These are phyloP conservation scores for Dendrocincla tyrannina DNA, from an alignment of 2,797 vertebrate genomes.

Conservation along the genomic window DNA sequence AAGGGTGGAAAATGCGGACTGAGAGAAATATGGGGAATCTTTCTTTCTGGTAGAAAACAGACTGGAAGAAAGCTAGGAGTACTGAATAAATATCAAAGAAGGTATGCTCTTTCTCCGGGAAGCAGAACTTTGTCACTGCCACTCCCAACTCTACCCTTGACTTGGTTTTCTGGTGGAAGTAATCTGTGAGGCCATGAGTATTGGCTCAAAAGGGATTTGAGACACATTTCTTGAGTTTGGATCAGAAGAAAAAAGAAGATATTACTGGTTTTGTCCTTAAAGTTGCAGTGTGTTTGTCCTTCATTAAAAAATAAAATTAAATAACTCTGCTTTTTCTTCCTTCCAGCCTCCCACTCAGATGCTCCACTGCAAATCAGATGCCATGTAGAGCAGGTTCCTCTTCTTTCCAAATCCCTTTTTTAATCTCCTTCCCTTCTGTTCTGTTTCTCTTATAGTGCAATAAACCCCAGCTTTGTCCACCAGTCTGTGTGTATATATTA, in stretches of 20 bases:
- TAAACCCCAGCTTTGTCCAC: neutral
- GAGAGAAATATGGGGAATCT: neutral
- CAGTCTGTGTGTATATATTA: neutral
- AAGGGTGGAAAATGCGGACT: neutral
- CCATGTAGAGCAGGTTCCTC: neutral
- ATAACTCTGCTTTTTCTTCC: neutral
- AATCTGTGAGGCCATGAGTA: neutral
- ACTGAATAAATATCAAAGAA: neutral
- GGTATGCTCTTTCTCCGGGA: neutral
- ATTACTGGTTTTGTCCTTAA: neutral
- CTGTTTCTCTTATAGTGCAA: neutral
- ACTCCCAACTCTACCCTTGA: neutral
- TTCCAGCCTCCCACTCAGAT: neutral
- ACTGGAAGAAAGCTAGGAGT: neutral
- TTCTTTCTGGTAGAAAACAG: neutral
- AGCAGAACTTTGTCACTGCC: neutral
- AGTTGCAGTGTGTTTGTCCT: neutral
- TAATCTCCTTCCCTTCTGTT: conserved; percentile 39
- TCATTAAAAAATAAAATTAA: neutral
- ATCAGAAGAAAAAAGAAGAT: neutral
- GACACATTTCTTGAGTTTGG: neutral
- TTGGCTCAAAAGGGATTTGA: neutral
- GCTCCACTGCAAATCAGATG: neutral
- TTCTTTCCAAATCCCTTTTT: conserved; percentile 23
- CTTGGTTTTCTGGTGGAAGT: neutral